phyloP scores from a whole-genome alignment of 2,888 invertebrate genomes.

The Ariolimax columbianus region DNA sequence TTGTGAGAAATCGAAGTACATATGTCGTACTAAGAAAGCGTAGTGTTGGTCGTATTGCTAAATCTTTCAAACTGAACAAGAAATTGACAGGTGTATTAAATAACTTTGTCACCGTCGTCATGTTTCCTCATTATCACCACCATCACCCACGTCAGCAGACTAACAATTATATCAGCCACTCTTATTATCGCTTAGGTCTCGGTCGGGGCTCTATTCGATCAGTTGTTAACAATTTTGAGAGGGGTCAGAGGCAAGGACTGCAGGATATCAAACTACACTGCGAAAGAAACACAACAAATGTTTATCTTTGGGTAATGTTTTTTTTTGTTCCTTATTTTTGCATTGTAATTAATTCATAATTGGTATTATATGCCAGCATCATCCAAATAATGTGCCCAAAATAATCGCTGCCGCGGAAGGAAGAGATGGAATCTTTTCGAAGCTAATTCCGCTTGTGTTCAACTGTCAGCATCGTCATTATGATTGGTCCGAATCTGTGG shows the following conservation, averaged over 20 bases:
- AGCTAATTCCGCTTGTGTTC: slow-evolving; percentile 32
- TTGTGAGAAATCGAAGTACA: background rate
- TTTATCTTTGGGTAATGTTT: slow-evolving; percentile 25
- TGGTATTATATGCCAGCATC: background rate
- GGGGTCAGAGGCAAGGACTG: background rate
- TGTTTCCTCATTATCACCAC: slow-evolving; percentile 3
- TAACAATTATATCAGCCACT: background rate
- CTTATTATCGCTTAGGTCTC: background rate
- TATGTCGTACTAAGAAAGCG: background rate
- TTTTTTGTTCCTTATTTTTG: background rate
- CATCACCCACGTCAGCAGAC: background rate
- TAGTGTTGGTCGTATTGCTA: background rate
- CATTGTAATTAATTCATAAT: background rate
- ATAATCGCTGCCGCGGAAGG: slow-evolving; percentile 9
- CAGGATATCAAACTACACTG: background rate
- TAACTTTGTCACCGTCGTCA: background rate
- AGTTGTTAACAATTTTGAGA: background rate
- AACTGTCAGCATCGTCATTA: slow-evolving; percentile 20
- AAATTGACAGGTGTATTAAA: background rate
- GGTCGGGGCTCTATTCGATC: background rate
- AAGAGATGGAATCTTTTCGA: background rate
- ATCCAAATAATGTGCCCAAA: background rate
- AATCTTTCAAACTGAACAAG: background rate
- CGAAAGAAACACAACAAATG: slow-evolving; percentile 11
- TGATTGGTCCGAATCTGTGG: slow-evolving; percentile 37